These are phyloP conservation scores for Ormyrus thymus DNA, from an alignment of 2,888 invertebrate species.

Conservation along the genomic window DNA sequence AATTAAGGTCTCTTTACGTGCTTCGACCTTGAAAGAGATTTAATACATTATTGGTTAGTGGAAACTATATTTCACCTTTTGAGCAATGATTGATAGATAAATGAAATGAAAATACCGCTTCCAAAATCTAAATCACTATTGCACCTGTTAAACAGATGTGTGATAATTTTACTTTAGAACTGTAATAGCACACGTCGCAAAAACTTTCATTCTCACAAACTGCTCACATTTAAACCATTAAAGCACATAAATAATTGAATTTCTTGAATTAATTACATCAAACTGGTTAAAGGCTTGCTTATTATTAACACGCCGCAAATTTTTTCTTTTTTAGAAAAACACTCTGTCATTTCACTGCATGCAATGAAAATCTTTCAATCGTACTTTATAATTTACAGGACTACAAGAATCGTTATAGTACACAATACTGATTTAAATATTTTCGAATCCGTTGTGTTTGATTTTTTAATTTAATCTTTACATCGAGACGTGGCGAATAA, in stretches of 20 bases:
- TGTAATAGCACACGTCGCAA: conserved; percentile 32
- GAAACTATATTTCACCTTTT: conserved; percentile 34
- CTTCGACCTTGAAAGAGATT: conserved; percentile 27
- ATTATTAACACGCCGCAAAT: conserved; percentile 26
- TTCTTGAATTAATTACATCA: conserved; percentile 29
- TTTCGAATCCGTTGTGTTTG: conserved; percentile 33
- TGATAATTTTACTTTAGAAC: conserved; percentile 33
- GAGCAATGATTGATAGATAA: conserved; percentile 17
- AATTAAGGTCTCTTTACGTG: conserved; percentile 41
- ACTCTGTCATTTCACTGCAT: conserved; percentile 37
- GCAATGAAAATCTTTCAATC: conserved; percentile 40
- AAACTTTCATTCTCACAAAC: conserved; percentile 22
- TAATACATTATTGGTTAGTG: conserved; percentile 30
- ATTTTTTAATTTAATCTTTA: conserved; percentile 27
- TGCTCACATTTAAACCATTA: conserved; percentile 40
- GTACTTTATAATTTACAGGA: conserved; percentile 42
- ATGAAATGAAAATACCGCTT: conserved; percentile 43
- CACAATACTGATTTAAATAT: conserved; percentile 40
- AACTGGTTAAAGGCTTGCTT: conserved; percentile 30
- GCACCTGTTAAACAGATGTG: conserved; percentile 42
- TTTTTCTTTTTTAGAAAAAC: conserved; percentile 43
- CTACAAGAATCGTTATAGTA: conserved; percentile 23
- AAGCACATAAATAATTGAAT: conserved; percentile 36
- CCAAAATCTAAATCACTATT: conserved; percentile 33
- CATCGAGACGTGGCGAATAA: conserved; percentile 30